These are phyloP conservation scores for Cydia splendana DNA, from an alignment of 1,140 invertebrate genomes.

Conservation along the genomic window DNA sequence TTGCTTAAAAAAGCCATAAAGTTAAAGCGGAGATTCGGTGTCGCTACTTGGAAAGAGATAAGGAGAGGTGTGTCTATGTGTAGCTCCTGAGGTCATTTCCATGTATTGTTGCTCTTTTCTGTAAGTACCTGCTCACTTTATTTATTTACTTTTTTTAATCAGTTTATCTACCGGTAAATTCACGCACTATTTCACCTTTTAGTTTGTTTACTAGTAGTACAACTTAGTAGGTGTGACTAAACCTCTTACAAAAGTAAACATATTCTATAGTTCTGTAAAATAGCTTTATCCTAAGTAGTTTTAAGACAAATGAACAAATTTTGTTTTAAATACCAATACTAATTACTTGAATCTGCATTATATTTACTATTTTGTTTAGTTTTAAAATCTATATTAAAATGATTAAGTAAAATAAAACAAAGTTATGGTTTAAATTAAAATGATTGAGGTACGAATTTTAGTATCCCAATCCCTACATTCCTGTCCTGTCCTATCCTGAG, in stretches of 20 bases:
- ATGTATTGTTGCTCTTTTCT: slow-evolving; percentile 79
- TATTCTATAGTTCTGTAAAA: not conserved
- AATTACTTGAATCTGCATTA: not conserved
- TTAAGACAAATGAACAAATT: not conserved
- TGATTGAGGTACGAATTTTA: no score
- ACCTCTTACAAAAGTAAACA: slow-evolving; percentile 1
- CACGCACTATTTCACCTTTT: not conserved
- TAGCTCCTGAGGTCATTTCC: slow-evolving; percentile 66
- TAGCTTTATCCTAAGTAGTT: not conserved
- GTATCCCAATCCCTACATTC: no score
- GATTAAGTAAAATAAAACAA: no score
- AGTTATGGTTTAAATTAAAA: no score
- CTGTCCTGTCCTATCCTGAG: no score
- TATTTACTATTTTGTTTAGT: not conserved
- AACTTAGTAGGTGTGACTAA: slow-evolving; percentile 16
- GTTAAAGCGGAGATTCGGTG: slow-evolving; percentile 23
- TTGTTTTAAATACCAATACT: not conserved
- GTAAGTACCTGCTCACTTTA: slow-evolving; percentile 61
- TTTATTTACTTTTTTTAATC: slow-evolving; percentile 34
- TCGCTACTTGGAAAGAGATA: slow-evolving; percentile 42
- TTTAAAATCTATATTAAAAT: no score
- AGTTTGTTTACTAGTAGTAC: not conserved
- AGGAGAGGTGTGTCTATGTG: slow-evolving; percentile 40
- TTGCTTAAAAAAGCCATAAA: slow-evolving; percentile 44
- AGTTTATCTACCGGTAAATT: not conserved